A percentile compares a stretch with the other conserved stretches of the same genome.
These are phyloP conservation scores for Drosophila repleta DNA, from an alignment of 1,140 invertebrate genomes.

Conservation along the genomic window DNA sequence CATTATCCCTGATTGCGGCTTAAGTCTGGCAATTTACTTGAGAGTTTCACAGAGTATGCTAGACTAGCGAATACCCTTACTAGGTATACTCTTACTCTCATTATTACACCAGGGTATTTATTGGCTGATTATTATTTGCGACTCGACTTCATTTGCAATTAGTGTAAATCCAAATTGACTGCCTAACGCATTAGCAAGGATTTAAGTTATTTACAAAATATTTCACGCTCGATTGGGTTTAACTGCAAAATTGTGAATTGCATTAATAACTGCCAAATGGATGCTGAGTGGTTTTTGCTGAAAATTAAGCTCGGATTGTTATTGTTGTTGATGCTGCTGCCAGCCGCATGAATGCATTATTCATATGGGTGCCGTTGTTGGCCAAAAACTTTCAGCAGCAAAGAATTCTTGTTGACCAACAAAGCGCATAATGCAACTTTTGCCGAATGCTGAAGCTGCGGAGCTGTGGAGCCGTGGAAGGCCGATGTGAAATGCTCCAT, in stretches of 20 bases:
- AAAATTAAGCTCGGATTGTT: slow-evolving; percentile 12
- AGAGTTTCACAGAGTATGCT: background rate
- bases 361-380: slow-evolving; percentile 26
- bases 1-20: background rate
- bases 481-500: slow-evolving; percentile 35
- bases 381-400: slow-evolving; percentile 52
- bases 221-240: slow-evolving; percentile 34
- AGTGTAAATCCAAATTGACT: background rate
- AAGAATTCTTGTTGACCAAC: slow-evolving; percentile 70
- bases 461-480: background rate
- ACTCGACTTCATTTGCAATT: background rate
- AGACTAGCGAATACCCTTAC: background rate
- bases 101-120: background rate
- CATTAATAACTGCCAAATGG: slow-evolving; percentile 24
- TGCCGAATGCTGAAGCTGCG: slow-evolving; percentile 11
- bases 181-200: background rate
- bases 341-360: slow-evolving; percentile 54
- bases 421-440: slow-evolving; percentile 75
- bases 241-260: slow-evolving; percentile 27
- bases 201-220: slow-evolving; percentile 1
- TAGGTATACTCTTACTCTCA: no score
- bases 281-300: slow-evolving; percentile 7
- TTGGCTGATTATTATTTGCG: background rate
- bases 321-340: slow-evolving; percentile 3
- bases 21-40: background rate